phyloP scores from a whole-genome alignment of 1,140 invertebrate species.

The Drosophila simulans region DNA sequence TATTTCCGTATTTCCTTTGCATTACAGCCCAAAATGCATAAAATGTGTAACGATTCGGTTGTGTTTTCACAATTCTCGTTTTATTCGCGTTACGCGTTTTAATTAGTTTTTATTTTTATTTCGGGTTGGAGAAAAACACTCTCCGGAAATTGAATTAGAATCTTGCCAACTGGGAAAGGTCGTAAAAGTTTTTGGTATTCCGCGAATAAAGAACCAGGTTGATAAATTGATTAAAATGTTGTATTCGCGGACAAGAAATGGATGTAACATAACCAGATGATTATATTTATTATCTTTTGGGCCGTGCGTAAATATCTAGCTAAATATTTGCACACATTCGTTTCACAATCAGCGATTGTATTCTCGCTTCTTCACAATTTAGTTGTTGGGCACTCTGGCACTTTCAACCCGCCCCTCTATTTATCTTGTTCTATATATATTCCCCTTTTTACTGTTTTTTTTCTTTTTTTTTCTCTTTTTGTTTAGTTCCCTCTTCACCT shows the following conservation, averaged over 20 bases:
- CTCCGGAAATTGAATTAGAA: constrained; percentile 14
- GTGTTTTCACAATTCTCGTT: constrained; percentile 14
- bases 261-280: too few relatives aligned
- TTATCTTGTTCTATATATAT: constrained; percentile 3
- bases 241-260: too few relatives aligned
- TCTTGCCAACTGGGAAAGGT: neutral
- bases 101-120: constrained; percentile 19
- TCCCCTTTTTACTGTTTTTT: neutral
- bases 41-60: constrained; percentile 20
- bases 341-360: constrained; percentile 20
- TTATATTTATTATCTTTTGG: neutral
- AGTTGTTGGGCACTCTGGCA: neutral
- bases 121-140: neutral
- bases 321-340: constrained; percentile 39
- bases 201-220: neutral
- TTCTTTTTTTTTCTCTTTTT: neutral
- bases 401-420: constrained; percentile 1
- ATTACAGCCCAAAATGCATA: constrained; percentile 9
- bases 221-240: too few relatives aligned
- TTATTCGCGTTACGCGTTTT: constrained; percentile 8
- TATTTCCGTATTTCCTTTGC: neutral
- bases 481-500: constrained; percentile 5
- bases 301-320: constrained; percentile 14
- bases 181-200: neutral
- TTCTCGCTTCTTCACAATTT: neutral